Evolutionary conservation across 2,797 vertebrate genomes (phyloP), one percentile per base, ranked within the genome.

Genomic region (Numenius phaeopus): DNA sequence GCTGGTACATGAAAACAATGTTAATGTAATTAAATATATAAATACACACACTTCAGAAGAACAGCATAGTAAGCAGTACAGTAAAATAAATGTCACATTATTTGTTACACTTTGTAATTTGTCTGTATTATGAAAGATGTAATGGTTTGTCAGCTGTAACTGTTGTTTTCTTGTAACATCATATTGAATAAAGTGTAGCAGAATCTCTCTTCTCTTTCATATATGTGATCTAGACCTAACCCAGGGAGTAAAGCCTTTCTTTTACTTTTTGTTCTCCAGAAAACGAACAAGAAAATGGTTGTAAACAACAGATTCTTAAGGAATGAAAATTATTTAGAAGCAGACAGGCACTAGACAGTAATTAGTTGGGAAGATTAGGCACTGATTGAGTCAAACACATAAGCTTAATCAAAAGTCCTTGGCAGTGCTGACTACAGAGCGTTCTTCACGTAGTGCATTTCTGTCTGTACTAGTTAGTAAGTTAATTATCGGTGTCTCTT

Each of bases 121-220:
- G 99, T 99, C 99, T 99, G 98, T 98, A 99, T 99, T 99, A 99
- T 99, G 99, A 98, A 99, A 99, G 98, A 99, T 99, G 99, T 99
- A 99, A 99, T 98, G 98, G 98, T 98, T 98, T 97, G 99, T 99
- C 98, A 98, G 98, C 98, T 99, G 98, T 99, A 99, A 98, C 98
- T 98, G 98, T 99, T 99, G 99, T 99, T 99, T 99, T 98, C 99
- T 98, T 99, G 99, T 99, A 99, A 99, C 97, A 98, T 99, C 98
- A 99, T 98, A 98, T 82, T 97, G 97, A 99, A 99, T 99, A 99
- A 99, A 99, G 98, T 96, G 96, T 98, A 98, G 97, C 97, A 97
- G 78, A 98, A 97, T 96, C 96, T 97, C 96, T 96, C 82, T 89
- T 95, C 89, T 97, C 80, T 62, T 91, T 93, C 2, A 3, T 92